phyloP scores from a whole-genome alignment of 2,113 vertebrate genomes.

The Amazona vittata region DNA sequence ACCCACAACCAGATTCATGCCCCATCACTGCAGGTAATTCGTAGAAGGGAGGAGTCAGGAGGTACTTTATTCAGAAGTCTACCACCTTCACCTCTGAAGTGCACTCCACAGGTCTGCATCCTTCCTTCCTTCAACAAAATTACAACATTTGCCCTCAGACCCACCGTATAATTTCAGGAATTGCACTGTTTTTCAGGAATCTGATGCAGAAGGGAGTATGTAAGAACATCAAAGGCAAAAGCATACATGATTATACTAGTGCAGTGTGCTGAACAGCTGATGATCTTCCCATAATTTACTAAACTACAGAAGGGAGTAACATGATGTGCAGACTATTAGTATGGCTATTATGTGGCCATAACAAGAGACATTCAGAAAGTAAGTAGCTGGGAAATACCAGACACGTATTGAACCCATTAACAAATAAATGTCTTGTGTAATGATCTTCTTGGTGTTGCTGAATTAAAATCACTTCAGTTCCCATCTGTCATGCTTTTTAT shows the following conservation, averaged over 20 bases:
- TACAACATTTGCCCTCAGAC: neutral
- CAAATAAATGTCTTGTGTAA: conserved; percentile 55
- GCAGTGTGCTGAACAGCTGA: neutral
- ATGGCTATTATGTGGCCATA: conserved; percentile 15
- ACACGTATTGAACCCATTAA: conserved; percentile 31
- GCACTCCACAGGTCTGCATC: neutral
- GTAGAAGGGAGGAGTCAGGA: neutral
- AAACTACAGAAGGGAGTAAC: conserved; percentile 25
- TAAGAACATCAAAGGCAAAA: neutral
- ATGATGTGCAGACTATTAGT: conserved; percentile 26
- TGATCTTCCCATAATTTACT: conserved; percentile 34
- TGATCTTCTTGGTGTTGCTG: neutral
- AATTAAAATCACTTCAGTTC: conserved; percentile 17
- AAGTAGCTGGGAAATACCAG: conserved; percentile 23
- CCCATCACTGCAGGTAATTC: neutral
- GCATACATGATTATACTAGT: neutral
- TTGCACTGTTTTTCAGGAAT: neutral
- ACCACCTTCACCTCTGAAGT: neutral
- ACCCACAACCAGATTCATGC: neutral
- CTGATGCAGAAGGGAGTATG: neutral
- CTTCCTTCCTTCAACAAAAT: neutral
- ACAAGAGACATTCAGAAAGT: conserved; percentile 25
- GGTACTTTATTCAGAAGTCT: neutral
- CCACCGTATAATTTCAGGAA: neutral
- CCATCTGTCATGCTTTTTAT: conserved; percentile 20